Conservation (phyloP, 2,113 vertebrate species). For the Bothrops jararaca region DNA sequence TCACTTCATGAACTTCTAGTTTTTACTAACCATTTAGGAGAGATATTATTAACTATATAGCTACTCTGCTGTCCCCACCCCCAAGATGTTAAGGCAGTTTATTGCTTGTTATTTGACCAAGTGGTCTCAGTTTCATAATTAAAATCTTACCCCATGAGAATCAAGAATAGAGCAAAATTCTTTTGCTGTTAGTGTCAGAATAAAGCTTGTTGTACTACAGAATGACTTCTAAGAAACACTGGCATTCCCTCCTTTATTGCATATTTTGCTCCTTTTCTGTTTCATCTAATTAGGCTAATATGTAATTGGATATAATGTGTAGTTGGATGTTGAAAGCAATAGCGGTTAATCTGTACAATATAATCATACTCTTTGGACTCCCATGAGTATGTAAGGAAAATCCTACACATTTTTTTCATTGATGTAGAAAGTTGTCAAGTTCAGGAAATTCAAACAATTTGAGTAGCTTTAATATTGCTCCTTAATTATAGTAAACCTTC, state of each 20-base stretch:
- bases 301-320: not conserved
- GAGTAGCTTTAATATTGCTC: constrained; percentile 12
- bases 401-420: constrained; percentile 21
- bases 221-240: not conserved
- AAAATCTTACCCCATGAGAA: not conserved
- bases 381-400: not conserved
- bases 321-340: not conserved
- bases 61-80: too few relatives aligned
- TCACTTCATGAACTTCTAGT: not conserved
- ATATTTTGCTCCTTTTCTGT: not conserved
- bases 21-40: not conserved
- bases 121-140: not conserved
- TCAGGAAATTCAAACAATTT: constrained; percentile 21
- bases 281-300: not conserved
- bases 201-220: not conserved
- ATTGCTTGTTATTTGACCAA: not conserved
- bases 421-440: constrained; percentile 3
- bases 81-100: not conserved
- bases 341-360: not conserved
- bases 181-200: not conserved
- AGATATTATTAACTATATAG: not conserved
- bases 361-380: not conserved
- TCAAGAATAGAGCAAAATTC: not conserved
- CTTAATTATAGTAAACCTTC: constrained; percentile 8
- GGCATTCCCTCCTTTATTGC: too few relatives aligned